These are phyloP conservation scores for Asbolus verrucosus DNA, from an alignment of 1,140 invertebrate species.

Conservation along the genomic window DNA sequence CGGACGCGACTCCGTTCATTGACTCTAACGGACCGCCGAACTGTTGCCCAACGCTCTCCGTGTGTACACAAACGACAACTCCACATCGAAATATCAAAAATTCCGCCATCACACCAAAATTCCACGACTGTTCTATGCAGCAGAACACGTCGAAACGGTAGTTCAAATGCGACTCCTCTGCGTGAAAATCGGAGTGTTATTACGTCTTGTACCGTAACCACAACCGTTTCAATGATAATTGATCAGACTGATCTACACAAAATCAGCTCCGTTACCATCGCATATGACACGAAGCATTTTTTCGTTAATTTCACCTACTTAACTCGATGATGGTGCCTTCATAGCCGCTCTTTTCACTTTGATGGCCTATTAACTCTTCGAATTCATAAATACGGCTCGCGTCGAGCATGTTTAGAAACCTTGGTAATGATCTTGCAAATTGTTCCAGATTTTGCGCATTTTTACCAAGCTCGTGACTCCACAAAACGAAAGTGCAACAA, in stretches of 20 bases:
- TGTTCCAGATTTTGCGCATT: constrained; percentile 18
- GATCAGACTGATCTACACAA: constrained; percentile 25
- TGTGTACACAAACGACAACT: too few species aligned
- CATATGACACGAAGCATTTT: constrained; percentile 10
- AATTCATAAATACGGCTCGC: background rate
- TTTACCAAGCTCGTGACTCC: constrained; percentile 9
- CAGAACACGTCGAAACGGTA: background rate
- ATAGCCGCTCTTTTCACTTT: background rate
- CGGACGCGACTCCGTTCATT: constrained; percentile 41
- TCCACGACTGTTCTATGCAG: too few species aligned
- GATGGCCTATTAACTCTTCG: constrained; percentile 11
- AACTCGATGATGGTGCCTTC: background rate
- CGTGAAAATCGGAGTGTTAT: constrained; percentile 5
- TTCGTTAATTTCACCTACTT: background rate
- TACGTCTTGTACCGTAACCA: constrained; percentile 24
- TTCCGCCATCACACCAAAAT: too few species aligned
- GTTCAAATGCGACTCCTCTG: constrained; percentile 10
- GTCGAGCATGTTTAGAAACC: constrained; percentile 10
- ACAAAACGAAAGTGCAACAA: constrained; percentile 11
- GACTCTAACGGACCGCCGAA: constrained; percentile 40
- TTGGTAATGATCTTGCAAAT: constrained; percentile 35
- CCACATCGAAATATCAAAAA: background rate
- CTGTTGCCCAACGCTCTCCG: constrained; percentile 31
- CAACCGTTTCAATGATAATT: constrained; percentile 35
- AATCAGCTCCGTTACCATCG: constrained; percentile 14